Evolutionary conservation across 2,888 invertebrate genomes (phyloP).

Genomic region (Clistopyga incitator): DNA sequence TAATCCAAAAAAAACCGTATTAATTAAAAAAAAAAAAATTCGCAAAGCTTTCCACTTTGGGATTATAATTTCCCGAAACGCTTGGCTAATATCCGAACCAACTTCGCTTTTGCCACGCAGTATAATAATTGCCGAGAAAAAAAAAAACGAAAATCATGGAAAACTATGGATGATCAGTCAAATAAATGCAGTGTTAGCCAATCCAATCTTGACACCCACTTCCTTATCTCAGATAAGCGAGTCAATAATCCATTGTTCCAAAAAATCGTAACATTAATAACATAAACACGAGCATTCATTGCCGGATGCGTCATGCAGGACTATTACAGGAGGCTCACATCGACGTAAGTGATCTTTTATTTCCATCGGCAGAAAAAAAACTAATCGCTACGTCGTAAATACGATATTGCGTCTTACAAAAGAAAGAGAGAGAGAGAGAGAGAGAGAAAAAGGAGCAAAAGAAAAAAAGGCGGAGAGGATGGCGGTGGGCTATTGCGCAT

Average conservation of each 20-base stretch:
- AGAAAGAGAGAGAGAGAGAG: neutral
- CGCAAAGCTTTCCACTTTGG: no score
- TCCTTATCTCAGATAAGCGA: neutral
- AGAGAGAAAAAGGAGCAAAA: no score
- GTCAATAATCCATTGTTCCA: neutral
- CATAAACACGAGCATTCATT: conserved; percentile 13
- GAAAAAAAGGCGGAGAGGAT: conserved; percentile 1
- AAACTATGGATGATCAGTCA: neutral
- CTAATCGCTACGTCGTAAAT: neutral
- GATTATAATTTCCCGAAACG: no score
- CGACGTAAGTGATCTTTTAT: conserved; percentile 45
- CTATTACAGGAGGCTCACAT: conserved; percentile 14
- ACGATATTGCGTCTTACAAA: neutral
- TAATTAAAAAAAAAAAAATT: no score
- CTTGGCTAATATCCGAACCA: neutral
- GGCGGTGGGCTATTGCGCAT: conserved; percentile 20
- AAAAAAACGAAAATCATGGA: neutral
- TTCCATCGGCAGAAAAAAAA: neutral
- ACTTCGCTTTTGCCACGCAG: neutral
- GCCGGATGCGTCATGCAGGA: conserved; percentile 27
- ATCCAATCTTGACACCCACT: neutral
- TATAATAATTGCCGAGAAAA: neutral
- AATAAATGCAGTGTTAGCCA: conserved; percentile 1
- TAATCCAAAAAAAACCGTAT: no score
- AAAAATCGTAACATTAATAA: neutral